Conservation (phyloP, 2,113 vertebrate species). For the Camarhynchus parvulus region DNA sequence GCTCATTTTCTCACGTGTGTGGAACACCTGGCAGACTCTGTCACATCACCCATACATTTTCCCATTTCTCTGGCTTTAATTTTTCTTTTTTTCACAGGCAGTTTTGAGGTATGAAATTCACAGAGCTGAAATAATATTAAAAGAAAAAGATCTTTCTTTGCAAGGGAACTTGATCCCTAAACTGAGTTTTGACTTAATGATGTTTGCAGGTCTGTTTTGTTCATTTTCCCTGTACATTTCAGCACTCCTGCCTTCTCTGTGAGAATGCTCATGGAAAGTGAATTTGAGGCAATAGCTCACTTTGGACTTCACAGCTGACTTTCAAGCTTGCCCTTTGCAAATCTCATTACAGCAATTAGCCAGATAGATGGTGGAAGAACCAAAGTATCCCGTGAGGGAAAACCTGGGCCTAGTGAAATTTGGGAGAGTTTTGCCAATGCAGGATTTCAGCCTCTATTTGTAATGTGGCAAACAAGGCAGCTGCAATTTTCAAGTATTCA, state of each 20-base stretch:
- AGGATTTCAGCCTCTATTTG: background rate
- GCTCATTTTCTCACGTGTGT: background rate
- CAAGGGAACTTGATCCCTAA: constrained; percentile 24
- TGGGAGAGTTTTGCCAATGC: background rate
- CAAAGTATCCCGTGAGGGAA: background rate
- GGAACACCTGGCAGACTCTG: background rate
- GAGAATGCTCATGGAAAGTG: constrained; percentile 14
- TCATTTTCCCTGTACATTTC: background rate
- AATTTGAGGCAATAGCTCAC: constrained; percentile 28
- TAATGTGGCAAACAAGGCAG: background rate
- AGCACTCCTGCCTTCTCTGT: background rate
- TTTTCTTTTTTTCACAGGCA: background rate
- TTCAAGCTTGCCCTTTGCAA: background rate
- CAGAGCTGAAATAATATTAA: background rate
- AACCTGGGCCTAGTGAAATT: background rate
- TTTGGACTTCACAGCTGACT: background rate
- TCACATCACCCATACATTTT: background rate
- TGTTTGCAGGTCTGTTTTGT: constrained; percentile 5
- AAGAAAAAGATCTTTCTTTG: background rate
- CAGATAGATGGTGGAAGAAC: background rate
- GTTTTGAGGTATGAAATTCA: background rate
- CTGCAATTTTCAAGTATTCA: background rate
- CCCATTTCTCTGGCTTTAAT: background rate
- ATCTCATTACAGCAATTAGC: constrained; percentile 50
- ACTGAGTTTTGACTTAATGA: background rate